Percentiles rank a stretch among this genome's conserved stretches.
Evolutionary conservation across 2,797 vertebrate species (phyloP).

Genomic region (Garrulus glandarius): DNA sequence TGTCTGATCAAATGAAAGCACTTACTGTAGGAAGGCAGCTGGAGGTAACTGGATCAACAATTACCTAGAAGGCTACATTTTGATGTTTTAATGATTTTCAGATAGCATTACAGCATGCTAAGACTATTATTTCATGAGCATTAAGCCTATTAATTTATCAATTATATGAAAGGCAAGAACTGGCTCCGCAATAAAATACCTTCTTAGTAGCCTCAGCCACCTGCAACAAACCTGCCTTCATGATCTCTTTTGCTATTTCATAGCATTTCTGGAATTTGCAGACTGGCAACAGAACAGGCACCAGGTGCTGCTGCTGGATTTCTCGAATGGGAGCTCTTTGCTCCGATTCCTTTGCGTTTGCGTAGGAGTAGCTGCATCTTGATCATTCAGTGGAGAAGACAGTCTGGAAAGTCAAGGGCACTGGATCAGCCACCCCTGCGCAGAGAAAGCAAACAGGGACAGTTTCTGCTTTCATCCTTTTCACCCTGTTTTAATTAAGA

Average conservation of each 20-base stretch:
- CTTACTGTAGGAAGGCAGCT: background rate
- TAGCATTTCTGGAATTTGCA: background rate
- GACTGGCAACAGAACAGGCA: background rate
- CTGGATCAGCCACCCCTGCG: background rate
- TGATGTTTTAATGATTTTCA: background rate
- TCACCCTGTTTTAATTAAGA: background rate
- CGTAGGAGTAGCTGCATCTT: background rate
- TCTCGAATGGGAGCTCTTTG: background rate
- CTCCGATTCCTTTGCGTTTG: fast-evolving
- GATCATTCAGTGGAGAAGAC: background rate
- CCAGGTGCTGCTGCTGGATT: background rate
- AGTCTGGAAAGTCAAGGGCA: background rate
- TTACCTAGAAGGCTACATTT: background rate
- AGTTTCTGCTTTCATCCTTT: background rate
- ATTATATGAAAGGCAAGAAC: background rate
- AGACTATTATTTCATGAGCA: background rate
- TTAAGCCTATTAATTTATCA: background rate
- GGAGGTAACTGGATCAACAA: background rate
- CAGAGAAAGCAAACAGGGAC: background rate
- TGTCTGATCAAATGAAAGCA: background rate
- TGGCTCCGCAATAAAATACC: background rate
- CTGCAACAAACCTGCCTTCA: background rate
- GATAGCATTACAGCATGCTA: background rate
- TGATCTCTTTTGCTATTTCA: background rate
- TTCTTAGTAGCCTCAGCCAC: background rate